Percentiles rank a stretch among this genome's conserved stretches.
phyloP scores from a whole-genome alignment of 2,113 vertebrate genomes.

The Varanus salvator region DNA sequence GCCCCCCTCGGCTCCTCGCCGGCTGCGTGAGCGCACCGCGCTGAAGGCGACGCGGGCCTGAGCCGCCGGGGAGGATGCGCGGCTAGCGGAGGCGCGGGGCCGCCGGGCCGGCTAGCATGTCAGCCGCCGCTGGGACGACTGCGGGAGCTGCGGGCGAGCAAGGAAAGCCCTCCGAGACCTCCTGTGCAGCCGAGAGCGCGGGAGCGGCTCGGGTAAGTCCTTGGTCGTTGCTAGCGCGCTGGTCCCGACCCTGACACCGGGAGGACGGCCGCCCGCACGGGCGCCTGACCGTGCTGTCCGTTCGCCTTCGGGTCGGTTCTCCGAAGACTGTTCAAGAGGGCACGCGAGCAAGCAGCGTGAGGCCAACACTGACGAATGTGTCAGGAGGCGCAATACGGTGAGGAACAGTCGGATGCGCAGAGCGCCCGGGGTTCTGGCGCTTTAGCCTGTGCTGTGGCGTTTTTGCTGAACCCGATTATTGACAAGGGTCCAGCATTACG shows the following conservation, averaged over 20 bases:
- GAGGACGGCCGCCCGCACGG: rapidly evolving
- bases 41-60: conserved; percentile 18
- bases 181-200: background rate
- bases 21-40: conserved; percentile 32
- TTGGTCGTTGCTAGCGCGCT: rapidly evolving
- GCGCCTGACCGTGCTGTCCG: background rate
- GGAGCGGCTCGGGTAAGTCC: conserved; percentile 46
- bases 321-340: background rate
- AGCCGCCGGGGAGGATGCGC: no score
- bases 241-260: rapidly evolving
- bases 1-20: no score
- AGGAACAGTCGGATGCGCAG: background rate
- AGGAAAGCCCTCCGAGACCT: rapidly evolving
- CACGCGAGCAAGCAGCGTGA: background rate
- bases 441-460: conserved; percentile 14
- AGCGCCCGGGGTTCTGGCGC: background rate
- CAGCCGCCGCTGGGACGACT: background rate
- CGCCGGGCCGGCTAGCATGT: conserved; percentile 33
- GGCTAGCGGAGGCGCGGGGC: conserved; percentile 27
- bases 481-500: conserved; percentile 43
- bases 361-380: background rate
- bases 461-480: conserved; percentile 36
- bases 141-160: conserved; percentile 3
- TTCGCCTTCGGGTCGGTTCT: conserved; percentile 14
- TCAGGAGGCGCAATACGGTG: conserved; percentile 28